These are phyloP conservation scores for Thomomys bottae DNA, from an alignment of 2,113 vertebrate genomes.

Conservation along the genomic window DNA sequence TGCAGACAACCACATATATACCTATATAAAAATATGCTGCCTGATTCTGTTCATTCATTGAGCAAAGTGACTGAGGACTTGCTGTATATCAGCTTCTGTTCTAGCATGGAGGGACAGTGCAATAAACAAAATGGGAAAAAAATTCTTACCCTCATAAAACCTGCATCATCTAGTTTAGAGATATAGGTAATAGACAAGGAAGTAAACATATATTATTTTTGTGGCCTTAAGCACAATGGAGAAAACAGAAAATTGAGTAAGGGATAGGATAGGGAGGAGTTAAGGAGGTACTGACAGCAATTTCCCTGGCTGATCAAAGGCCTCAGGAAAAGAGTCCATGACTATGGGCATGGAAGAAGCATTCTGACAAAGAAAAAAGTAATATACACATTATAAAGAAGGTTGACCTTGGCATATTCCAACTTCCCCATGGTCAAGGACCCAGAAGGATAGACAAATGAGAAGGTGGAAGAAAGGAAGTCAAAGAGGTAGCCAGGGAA, in stretches of 20 bases:
- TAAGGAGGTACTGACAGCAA: fast-evolving
- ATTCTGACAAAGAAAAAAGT: not conserved
- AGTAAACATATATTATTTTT: not conserved
- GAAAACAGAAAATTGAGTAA: not conserved
- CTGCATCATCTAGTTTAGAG: not conserved
- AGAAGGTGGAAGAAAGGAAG: not conserved
- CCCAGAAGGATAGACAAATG: not conserved
- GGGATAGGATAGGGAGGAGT: not conserved
- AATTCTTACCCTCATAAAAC: not conserved
- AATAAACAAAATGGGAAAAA: not conserved
- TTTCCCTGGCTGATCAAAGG: not conserved
- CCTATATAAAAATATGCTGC: constrained; percentile 26
- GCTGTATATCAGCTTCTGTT: not conserved
- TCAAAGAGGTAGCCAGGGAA: not conserved
- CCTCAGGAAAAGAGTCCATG: not conserved
- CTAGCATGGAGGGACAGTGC: not conserved
- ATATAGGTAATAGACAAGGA: not conserved
- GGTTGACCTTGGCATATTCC: not conserved
- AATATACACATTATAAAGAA: not conserved
- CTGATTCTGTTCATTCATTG: constrained; percentile 40
- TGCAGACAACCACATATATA: not conserved
- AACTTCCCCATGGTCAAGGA: not conserved
- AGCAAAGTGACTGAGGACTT: not conserved
- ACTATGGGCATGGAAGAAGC: not conserved
- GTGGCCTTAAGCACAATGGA: not conserved